Base-by-base conservation (phyloP, 2,888 invertebrate genomes). In the Dolichomitus sp. region DNA sequence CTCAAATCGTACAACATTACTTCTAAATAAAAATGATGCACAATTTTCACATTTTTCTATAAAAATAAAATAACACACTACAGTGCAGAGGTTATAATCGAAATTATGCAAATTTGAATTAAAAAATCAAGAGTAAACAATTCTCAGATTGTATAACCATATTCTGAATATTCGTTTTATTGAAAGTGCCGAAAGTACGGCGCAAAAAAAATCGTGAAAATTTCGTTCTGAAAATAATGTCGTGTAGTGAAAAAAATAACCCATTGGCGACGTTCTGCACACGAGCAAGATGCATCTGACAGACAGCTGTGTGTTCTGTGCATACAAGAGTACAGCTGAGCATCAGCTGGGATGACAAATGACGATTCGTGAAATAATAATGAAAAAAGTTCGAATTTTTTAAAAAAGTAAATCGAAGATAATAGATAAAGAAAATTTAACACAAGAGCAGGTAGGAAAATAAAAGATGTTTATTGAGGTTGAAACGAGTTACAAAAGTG, bases 311-410 rank as follows among this genome's bases (percentile, higher is more conserved):
- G 73, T 69, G 68, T 73, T 73, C 80, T 69, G 80, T 73, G 73
- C 76, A 73, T 73, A 77, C 52, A 59, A n/a, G 63, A 72, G 73
- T 70, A 72, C 83, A 83, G 80, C 83, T 83, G 83, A 80, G 76
- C 70, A 69, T 83, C 83, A 83, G 83, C 83, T 83, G 83, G 68
- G 61, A 73, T 76, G 76, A 83, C 83, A 83, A 83, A 83, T 83
- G 83, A 83, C 75, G 70, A 73, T 63, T 54, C 61, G 14, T 40
- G 30, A 52, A 79, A 63, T 27, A 57, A 52, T 7, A n/a, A 79
- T n/a, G n/a, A 17, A 70, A 76, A 70, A 50, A 17, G 19, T 11
- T 17, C 11, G 9, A 40, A 61, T 2, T 23, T n/a, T n/a, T n/a
- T n/a, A 23, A 45, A 14, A 2, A 42, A n/a, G 14, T 19, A 33